Conservation (phyloP, 2,888 invertebrate genomes). For the Tholera decimalis region DNA sequence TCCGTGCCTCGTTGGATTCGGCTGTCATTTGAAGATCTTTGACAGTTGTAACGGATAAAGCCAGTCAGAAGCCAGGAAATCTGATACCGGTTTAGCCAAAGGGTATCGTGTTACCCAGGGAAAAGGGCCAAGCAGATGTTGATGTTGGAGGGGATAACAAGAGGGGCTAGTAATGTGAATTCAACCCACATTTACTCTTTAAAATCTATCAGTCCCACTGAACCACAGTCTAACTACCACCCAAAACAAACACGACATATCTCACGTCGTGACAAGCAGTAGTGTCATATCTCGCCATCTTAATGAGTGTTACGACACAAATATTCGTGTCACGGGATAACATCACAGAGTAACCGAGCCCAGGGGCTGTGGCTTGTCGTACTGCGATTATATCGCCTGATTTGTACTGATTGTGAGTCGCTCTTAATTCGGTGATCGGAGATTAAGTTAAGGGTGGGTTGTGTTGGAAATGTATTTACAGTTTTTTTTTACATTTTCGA, state of each 20-base stretch:
- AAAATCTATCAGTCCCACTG: constrained; percentile 16
- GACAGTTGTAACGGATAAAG: no score
- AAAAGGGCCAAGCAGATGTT: no score
- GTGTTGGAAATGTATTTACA: no score
- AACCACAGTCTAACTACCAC: constrained; percentile 2
- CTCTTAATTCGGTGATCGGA: constrained; percentile 49
- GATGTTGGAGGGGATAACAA: no score
- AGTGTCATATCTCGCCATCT: constrained; percentile 52
- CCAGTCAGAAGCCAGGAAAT: no score
- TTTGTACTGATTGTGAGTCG: constrained; percentile 30
- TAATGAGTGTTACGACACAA: constrained; percentile 60
- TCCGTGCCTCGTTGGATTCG: no score
- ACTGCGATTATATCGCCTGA: constrained; percentile 40
- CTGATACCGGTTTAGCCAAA: no score
- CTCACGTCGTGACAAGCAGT: constrained; percentile 41
- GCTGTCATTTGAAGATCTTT: no score
- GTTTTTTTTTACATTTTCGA: no score
- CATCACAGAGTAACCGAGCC: constrained; percentile 21
- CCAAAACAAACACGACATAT: constrained; percentile 50
- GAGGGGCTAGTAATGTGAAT: no score
- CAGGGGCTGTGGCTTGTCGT: constrained; percentile 12
- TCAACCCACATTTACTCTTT: no score
- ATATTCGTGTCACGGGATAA: constrained; percentile 50
- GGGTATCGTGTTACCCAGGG: no score
- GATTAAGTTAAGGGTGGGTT: constrained; percentile 43